Conservation (phyloP, 2,113 vertebrate species). For the Columba livia region DNA sequence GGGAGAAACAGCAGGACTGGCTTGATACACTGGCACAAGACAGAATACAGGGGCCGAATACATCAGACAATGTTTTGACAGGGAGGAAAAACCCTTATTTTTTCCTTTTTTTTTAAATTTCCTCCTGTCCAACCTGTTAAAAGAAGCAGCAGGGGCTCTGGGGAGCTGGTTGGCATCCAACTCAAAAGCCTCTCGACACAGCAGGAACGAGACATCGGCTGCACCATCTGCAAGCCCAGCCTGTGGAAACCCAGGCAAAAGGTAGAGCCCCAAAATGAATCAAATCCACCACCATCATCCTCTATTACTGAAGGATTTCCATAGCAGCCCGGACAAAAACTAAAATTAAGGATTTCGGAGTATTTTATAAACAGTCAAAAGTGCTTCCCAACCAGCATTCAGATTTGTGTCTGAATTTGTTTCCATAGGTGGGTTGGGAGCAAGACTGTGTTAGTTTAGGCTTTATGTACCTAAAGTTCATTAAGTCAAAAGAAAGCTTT, state of each 20-base stretch:
- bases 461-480: background rate
- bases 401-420: background rate
- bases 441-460: background rate
- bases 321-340: background rate
- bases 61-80: background rate
- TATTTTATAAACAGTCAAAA: background rate
- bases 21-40: background rate
- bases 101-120: too few species aligned
- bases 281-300: background rate
- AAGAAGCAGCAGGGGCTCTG: background rate
- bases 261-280: background rate
- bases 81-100: background rate
- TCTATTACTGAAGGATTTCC: background rate
- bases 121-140: background rate
- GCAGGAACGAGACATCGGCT: background rate
- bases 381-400: background rate
- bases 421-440: slow-evolving; percentile 32
- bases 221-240: background rate
- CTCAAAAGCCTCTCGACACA: background rate
- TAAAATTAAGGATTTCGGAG: background rate
- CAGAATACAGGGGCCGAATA: background rate
- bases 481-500: slow-evolving; percentile 51
- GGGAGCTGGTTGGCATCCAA: background rate
- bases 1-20: background rate
- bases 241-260: background rate